Conservation (phyloP, 2,888 invertebrate genomes). For the Trichopoda pennipes region DNA sequence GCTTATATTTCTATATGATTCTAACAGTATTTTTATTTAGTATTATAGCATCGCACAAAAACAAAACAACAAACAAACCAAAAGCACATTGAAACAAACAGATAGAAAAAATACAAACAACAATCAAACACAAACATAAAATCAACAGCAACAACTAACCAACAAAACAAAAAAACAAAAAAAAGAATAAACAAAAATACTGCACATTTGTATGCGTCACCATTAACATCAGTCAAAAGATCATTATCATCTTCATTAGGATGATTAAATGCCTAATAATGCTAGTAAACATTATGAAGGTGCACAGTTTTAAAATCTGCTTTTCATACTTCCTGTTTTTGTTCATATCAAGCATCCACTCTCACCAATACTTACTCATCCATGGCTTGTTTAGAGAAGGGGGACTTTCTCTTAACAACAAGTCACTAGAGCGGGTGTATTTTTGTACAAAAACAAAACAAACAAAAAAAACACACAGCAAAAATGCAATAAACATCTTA, state of each 20-base stretch:
- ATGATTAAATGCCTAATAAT: slow-evolving; percentile 27
- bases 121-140: slow-evolving; percentile 7
- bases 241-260: slow-evolving; percentile 1
- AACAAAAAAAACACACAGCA: slow-evolving; percentile 15
- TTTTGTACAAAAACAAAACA: too few relatives aligned
- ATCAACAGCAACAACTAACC: slow-evolving; percentile 27
- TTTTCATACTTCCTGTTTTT: neutral
- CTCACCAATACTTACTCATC: slow-evolving; percentile 32
- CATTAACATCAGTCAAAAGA: neutral
- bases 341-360: slow-evolving; percentile 44
- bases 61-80: slow-evolving; percentile 17
- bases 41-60: slow-evolving; percentile 47
- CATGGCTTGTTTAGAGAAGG: neutral
- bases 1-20: neutral
- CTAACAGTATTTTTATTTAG: slow-evolving; percentile 19
- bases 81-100: too few relatives aligned
- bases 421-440: too few relatives aligned
- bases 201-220: slow-evolving; percentile 4
- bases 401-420: neutral
- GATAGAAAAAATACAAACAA: slow-evolving; percentile 7
- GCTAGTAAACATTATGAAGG: slow-evolving; percentile 36
- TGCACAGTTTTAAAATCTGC: neutral
- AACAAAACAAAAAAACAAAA: neutral
- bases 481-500: slow-evolving; percentile 58
- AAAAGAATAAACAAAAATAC: slow-evolving; percentile 6